These are phyloP conservation scores for Porphyrio hochstetteri DNA, from an alignment of 2,113 vertebrate species.

Conservation along the genomic window DNA sequence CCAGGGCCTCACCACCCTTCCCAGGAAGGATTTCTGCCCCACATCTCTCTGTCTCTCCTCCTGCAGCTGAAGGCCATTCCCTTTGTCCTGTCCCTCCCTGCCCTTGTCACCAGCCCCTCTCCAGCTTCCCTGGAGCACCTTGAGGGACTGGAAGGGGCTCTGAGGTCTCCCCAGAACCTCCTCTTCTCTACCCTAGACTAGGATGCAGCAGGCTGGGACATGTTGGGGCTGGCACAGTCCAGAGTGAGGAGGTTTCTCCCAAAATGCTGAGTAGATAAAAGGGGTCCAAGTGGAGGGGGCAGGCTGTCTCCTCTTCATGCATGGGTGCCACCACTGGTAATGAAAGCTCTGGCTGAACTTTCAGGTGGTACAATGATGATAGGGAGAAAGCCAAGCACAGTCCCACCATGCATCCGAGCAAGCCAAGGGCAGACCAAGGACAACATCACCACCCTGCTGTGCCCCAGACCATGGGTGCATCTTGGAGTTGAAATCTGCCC, in stretches of 20 bases:
- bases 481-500: not conserved
- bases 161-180: too few relatives aligned
- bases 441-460: not conserved
- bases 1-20: too few relatives aligned
- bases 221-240: rapidly evolving
- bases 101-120: too few relatives aligned
- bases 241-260: not conserved
- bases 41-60: too few relatives aligned
- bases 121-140: too few relatives aligned
- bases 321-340: not conserved
- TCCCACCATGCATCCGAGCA: rapidly evolving
- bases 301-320: not conserved
- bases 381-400: not conserved
- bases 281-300: rapidly evolving
- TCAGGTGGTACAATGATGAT: rapidly evolving
- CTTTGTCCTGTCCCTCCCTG: too few relatives aligned
- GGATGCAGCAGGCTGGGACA: too few relatives aligned
- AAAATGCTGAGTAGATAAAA: rapidly evolving
- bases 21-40: too few relatives aligned
- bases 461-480: too few relatives aligned
- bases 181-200: rapidly evolving
- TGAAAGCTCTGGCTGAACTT: not conserved
- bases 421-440: not conserved
- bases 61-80: too few relatives aligned
- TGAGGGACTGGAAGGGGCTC: too few relatives aligned